These are phyloP conservation scores for Entomobrya proxima DNA, from an alignment of 2,888 invertebrate species.

Conservation along the genomic window DNA sequence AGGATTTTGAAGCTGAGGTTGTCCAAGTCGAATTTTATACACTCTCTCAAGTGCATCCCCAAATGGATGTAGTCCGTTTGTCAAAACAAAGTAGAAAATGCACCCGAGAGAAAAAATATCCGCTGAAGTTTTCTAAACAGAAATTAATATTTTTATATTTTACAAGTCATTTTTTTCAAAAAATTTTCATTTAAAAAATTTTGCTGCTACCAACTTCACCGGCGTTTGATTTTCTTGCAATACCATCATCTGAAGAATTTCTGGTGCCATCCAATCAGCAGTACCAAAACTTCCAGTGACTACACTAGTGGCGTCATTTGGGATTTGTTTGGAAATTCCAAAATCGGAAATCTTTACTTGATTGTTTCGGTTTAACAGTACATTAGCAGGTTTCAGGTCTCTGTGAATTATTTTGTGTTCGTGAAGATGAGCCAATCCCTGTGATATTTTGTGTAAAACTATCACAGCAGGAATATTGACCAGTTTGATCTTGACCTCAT, in stretches of 20 bases:
- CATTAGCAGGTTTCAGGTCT: too few species aligned
- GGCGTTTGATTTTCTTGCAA: background rate
- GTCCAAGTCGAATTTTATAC: conserved; percentile 84
- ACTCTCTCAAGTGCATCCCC: conserved; percentile 93
- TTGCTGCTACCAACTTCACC: background rate
- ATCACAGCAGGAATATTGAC: conserved; percentile 82
- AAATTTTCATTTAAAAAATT: too few species aligned
- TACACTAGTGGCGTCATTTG: background rate
- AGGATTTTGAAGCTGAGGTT: background rate
- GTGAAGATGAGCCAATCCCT: conserved; percentile 97
- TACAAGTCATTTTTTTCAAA: too few species aligned
- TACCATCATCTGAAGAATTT: background rate
- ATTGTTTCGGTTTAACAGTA: too few species aligned
- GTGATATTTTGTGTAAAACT: conserved; percentile 90
- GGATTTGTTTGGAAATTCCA: too few species aligned
- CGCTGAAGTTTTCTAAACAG: conserved; percentile 83
- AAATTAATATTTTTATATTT: too few species aligned
- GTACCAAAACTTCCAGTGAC: conserved; percentile 76
- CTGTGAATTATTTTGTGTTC: too few species aligned
- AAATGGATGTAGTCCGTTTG: conserved; percentile 93
- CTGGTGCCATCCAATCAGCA: conserved; percentile 12
- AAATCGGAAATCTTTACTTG: too few species aligned
- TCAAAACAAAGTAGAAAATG: conserved; percentile 95
- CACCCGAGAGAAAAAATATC: conserved; percentile 98
- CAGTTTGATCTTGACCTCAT: conserved; percentile 85